Base-by-base conservation (phyloP, 2,888 invertebrate genomes). In the Bunonema sp. region DNA sequence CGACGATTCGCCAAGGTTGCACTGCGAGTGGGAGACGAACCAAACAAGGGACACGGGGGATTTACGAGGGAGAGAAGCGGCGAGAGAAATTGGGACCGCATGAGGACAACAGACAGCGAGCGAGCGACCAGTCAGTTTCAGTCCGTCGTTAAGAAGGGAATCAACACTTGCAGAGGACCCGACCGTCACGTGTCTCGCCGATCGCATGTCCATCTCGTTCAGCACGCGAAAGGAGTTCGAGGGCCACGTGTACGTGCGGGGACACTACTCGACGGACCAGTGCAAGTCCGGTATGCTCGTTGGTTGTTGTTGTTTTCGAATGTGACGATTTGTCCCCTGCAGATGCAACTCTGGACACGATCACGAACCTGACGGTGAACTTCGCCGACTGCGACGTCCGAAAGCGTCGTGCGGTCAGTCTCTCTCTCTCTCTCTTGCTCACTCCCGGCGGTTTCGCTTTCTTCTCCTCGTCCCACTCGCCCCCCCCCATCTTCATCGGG, bases 211-310 rank as follows among this genome's bases (percentile, higher is more conserved):
- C 29, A 49, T 58, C 18, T 37, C 46, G n/a, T 57, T 59, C 45
- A 45, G 44, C 34, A 59, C 57, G 24, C 39, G 50, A 26, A 38
- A 38, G 29, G 48, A 52, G 31, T 61, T 61, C 37, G 59, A 59
- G 41, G 61, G 61, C 20, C 57, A 59, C 42, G 48, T 48, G 16
- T 61, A 59, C 36, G 57, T 59, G 15, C 47, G 48, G 39, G 50
- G 26, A 47, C 43, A 43, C 31, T n/a, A n/a, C n/a, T n/a, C n/a
- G n/a, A n/a, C n/a, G n/a, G n/a, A n/a, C n/a, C n/a, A n/a, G n/a
- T n/a, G n/a, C n/a, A n/a, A n/a, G n/a, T n/a, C n/a, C n/a, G n/a
- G n/a, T n/a, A n/a, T n/a, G n/a, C n/a, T n/a, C n/a, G n/a, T n/a
- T n/a, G n/a, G n/a, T n/a, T n/a, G n/a, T n/a, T n/a, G n/a, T n/a